Evolutionary conservation across 92 coral and sea anemone genomes (phyloP), one percentile per base, ranked within the genome.

Genomic region (Nematostella vectensis): DNA sequence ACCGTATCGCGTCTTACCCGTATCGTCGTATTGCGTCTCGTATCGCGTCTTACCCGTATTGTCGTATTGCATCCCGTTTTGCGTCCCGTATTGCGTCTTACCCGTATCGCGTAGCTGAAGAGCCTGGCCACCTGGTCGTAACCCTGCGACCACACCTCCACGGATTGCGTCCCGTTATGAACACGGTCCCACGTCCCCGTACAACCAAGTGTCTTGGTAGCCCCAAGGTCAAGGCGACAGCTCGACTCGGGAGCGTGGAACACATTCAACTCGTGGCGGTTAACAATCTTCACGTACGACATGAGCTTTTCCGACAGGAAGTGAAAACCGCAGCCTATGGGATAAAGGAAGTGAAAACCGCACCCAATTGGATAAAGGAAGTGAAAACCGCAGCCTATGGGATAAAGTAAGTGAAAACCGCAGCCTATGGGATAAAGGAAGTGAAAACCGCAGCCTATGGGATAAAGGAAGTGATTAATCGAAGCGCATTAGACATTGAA

Each of bases 51-150:
- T 33, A 6, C 40, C 40, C 8, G 40, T 6, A 33, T 6, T 15
- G 15, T 33, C 40, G 15, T 15, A 15, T 33, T 33, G 40, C 40
- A 15, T 33, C 6, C 6, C 6, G 15, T 33, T 6, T 33, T 33
- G 6, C 40, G 18, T 19, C 21, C 11, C 6, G 29, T 8, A 18
- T 11, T 8, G 48, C n/a, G 11, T 48, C 72, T 44, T 54, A 66
- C 72, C 63, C 62, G 28, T 11, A 66, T 28, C 55, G 29, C 44
- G 43, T 66, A 66, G 57, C 62, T 59, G 72, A 49, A 66, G 18
- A 51, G 59, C 57, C 72, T 55, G 29, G 72, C 72, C 42, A 55
- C 72, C 55, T 55, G 72, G 47, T 66, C 72, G 55, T 23, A 66
- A 8, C 72, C 72, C 11, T 29, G 19, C 29, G 24, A 24, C 11